Conservation (phyloP, 2,888 invertebrate species). For the Cephus spinipes region DNA sequence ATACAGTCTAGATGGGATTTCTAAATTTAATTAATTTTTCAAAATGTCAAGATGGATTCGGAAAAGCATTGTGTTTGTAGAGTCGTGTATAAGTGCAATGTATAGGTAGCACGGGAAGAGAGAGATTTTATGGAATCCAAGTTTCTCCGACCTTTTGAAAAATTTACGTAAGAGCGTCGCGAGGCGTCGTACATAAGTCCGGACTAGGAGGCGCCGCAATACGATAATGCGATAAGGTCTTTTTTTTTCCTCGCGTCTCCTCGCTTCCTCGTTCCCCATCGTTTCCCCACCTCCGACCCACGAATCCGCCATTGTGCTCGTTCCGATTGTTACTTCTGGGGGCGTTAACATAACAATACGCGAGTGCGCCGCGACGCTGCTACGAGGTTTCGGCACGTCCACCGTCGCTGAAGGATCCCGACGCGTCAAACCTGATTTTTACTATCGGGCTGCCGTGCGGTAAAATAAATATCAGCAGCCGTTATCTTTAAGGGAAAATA, state of each 20-base stretch:
- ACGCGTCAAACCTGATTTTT: neutral
- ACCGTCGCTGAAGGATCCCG: neutral
- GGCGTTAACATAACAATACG: conserved; percentile 64
- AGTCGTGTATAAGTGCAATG: neutral
- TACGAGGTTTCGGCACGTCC: neutral
- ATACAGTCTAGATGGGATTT: neutral
- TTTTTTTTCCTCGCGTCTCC: conserved; percentile 19
- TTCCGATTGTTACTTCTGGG: conserved; percentile 59
- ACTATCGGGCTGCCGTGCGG: neutral
- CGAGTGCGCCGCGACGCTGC: conserved; percentile 34
- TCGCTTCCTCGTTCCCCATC: conserved; percentile 29
- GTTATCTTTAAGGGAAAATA: neutral
- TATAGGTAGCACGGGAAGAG: neutral
- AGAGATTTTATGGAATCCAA: neutral
- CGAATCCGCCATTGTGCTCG: conserved; percentile 56
- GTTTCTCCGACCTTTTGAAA: conserved; percentile 9
- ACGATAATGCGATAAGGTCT: conserved; percentile 60
- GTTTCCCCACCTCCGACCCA: conserved; percentile 27
- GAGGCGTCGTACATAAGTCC: conserved; percentile 41
- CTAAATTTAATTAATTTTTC: neutral
- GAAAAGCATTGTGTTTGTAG: neutral
- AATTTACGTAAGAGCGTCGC: conserved; percentile 53
- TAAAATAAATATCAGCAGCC: neutral
- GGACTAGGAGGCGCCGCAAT: conserved; percentile 61
- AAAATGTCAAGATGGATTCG: neutral